Percentiles rank a stretch among this genome's conserved stretches.
Evolutionary conservation across 1,140 invertebrate genomes (phyloP).

Genomic region (Euura saliciscinereae): DNA sequence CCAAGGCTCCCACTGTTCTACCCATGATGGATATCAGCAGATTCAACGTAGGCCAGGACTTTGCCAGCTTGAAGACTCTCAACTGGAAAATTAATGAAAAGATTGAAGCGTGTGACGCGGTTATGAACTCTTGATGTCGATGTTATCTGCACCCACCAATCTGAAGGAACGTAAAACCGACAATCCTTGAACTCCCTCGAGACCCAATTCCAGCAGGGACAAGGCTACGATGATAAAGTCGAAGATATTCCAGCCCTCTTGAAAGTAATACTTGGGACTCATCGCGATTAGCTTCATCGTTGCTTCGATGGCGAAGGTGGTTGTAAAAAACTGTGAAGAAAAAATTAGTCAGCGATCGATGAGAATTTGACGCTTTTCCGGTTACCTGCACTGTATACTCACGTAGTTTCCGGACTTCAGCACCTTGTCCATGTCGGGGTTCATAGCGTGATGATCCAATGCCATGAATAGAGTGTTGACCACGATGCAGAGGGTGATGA

Average conservation of each 20-base stretch:
- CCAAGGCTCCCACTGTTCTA: slow-evolving; percentile 95
- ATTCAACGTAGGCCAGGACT: slow-evolving; percentile 98
- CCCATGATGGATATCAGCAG: slow-evolving; percentile 98
- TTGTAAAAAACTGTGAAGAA: slow-evolving; percentile 90
- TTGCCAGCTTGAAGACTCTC: slow-evolving; percentile 98
- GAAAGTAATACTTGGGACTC: slow-evolving; percentile 97
- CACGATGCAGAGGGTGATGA: slow-evolving; percentile 97
- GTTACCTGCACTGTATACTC: slow-evolving; percentile 57
- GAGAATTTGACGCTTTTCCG: neutral
- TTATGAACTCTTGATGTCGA: neutral
- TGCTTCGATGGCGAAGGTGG: slow-evolving; percentile 97
- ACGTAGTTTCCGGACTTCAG: slow-evolving; percentile 94
- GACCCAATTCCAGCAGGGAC: slow-evolving; percentile 89
- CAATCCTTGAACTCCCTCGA: slow-evolving; percentile 93
- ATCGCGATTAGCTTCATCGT: slow-evolving; percentile 94
- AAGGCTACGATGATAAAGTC: slow-evolving; percentile 98
- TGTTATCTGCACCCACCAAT: slow-evolving; percentile 77
- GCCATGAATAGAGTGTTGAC: slow-evolving; percentile 99
- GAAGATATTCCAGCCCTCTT: slow-evolving; percentile 99
- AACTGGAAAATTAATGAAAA: slow-evolving; percentile 72
- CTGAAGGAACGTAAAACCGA: slow-evolving; percentile 97
- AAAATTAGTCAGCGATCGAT: slow-evolving; percentile 15
- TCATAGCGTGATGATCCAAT: slow-evolving; percentile 94
- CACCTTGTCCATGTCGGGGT: slow-evolving; percentile 82
- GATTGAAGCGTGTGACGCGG: neutral